Percentiles rank a stretch among this genome's conserved stretches.
These are phyloP conservation scores for Bombus balteatus DNA, from an alignment of 1,140 invertebrate genomes.

Conservation along the genomic window DNA sequence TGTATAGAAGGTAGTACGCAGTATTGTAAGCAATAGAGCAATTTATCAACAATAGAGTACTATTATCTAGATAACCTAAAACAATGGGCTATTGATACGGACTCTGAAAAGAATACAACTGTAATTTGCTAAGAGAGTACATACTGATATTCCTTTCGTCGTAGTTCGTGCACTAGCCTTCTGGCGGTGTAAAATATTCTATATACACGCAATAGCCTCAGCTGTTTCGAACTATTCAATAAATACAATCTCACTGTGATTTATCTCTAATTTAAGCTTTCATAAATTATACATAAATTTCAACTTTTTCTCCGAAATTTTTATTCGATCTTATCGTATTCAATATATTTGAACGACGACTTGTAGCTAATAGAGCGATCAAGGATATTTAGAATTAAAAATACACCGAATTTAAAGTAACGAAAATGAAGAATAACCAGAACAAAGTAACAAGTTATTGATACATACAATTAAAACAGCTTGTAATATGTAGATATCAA, in stretches of 20 bases:
- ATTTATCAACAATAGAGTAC: constrained; percentile 36
- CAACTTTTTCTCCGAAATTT: neutral
- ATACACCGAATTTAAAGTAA: neutral
- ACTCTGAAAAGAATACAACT: constrained; percentile 6
- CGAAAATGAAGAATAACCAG: neutral
- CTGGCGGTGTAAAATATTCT: neutral
- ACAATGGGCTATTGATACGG: constrained; percentile 27
- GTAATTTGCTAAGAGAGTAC: constrained; percentile 29
- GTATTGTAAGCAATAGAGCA: constrained; percentile 37
- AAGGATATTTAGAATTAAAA: neutral
- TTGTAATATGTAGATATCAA: neutral
- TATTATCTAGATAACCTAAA: constrained; percentile 29
- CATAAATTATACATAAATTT: neutral
- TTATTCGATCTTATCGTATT: neutral
- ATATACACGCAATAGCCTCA: neutral
- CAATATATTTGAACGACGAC: too few species aligned
- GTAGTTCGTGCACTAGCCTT: neutral
- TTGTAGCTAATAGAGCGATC: too few species aligned
- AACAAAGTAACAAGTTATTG: neutral
- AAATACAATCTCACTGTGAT: neutral
- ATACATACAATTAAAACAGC: neutral
- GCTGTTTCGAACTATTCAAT: neutral
- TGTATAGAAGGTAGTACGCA: neutral
- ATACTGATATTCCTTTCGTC: constrained; percentile 17
- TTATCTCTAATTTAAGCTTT: neutral